Evolutionary conservation across 2,888 invertebrate genomes (phyloP).

Genomic region (Arctia plantaginis): DNA sequence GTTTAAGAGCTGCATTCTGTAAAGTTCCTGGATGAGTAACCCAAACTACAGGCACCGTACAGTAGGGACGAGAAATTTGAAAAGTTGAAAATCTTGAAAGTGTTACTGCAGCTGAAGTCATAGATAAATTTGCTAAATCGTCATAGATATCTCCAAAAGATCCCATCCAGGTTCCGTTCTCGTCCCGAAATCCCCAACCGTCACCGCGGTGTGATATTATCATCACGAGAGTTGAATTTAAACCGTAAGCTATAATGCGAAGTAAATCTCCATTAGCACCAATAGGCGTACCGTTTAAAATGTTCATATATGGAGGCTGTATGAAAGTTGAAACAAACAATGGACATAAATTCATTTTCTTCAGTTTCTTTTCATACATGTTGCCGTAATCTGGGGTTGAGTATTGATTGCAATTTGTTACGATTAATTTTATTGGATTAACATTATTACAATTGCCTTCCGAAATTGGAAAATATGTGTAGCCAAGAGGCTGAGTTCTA

Average conservation of each 20-base stretch:
- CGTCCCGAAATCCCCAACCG: conserved; percentile 71
- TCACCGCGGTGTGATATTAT: conserved; percentile 65
- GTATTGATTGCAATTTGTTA: no score
- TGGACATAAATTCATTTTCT: conserved; percentile 67
- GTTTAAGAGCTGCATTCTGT: conserved; percentile 68
- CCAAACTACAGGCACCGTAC: no score
- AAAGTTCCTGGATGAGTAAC: conserved; percentile 9
- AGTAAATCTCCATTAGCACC: conserved; percentile 75
- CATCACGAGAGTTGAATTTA: conserved; percentile 68
- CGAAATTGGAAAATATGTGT: conserved; percentile 55
- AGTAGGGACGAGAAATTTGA: no score
- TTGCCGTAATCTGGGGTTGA: no score
- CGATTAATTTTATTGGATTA: no score
- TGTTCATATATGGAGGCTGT: conserved; percentile 14
- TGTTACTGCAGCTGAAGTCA: no score
- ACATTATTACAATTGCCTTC: no score
- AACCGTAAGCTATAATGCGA: conserved; percentile 58
- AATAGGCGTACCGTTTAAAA: conserved; percentile 58
- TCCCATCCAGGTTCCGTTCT: conserved; percentile 72
- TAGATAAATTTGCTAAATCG: conserved; percentile 37
- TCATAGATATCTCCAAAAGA: conserved; percentile 72
- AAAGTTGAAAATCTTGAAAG: no score
- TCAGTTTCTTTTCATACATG: no score
- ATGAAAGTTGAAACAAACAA: conserved; percentile 39
- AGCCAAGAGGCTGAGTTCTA: conserved; percentile 52